Conservation (phyloP, 2,797 vertebrate species). For the Dicrostonyx torquatus region DNA sequence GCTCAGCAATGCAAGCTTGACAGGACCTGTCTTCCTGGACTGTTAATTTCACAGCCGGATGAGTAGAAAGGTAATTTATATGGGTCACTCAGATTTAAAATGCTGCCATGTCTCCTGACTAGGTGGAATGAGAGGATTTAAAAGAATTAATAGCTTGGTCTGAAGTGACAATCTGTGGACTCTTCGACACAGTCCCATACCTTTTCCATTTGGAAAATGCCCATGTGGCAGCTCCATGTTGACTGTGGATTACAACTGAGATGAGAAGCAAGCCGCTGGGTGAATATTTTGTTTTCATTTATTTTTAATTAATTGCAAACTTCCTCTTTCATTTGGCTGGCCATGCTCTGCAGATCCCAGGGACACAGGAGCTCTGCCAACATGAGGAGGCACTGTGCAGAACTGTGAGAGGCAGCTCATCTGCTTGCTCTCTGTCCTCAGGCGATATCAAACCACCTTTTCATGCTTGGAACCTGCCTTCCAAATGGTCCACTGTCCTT, state of each 20-base stretch:
- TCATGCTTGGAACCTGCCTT: constrained; percentile 10
- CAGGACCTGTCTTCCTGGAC: constrained; percentile 73
- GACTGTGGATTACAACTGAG: constrained; percentile 79
- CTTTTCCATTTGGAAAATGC: constrained; percentile 78
- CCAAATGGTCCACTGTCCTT: neutral
- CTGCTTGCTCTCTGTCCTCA: constrained; percentile 37
- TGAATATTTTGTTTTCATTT: constrained; percentile 81
- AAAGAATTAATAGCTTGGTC: constrained; percentile 76
- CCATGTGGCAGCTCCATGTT: constrained; percentile 72
- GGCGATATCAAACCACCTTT: constrained; percentile 26
- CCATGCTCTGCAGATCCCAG: constrained; percentile 68
- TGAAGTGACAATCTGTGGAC: constrained; percentile 23
- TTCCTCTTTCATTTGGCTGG: constrained; percentile 79
- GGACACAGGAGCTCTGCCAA: constrained; percentile 73
- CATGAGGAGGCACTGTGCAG: constrained; percentile 42
- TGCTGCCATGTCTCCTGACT: constrained; percentile 66
- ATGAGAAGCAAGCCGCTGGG: constrained; percentile 76
- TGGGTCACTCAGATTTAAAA: constrained; percentile 80
- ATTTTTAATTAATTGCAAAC: constrained; percentile 83
- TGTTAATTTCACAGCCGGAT: constrained; percentile 82
- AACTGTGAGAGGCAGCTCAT: constrained; percentile 65
- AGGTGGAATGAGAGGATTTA: constrained; percentile 78
- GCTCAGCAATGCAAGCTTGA: constrained; percentile 63
- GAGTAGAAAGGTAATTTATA: constrained; percentile 81
- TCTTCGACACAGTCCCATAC: constrained; percentile 70